These are phyloP conservation scores for Plectropomus leopardus DNA, from an alignment of 2,113 vertebrate genomes.

Conservation along the genomic window DNA sequence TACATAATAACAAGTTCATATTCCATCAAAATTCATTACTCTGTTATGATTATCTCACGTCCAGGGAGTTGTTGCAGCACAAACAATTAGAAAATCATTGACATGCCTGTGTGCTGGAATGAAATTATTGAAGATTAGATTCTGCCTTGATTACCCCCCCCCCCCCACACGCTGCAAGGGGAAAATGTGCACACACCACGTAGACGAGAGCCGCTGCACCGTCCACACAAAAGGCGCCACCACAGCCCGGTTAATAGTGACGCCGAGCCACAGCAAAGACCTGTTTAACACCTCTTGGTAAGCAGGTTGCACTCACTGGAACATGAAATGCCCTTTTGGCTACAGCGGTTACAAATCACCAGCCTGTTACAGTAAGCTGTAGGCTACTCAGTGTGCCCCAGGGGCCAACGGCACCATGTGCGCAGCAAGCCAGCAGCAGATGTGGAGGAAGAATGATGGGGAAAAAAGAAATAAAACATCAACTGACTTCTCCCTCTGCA, in stretches of 20 bases:
- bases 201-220: conserved; percentile 39
- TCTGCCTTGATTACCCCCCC: conserved; percentile 44
- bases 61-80: conserved; percentile 39
- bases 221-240: conserved; percentile 21
- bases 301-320: conserved; percentile 27
- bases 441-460: not conserved
- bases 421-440: conserved; percentile 20
- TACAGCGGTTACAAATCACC: conserved; percentile 16
- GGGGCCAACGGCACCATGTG: conserved; percentile 15
- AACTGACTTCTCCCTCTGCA: not conserved
- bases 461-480: not conserved
- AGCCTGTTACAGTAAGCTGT: conserved; percentile 37
- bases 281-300: conserved; percentile 2
- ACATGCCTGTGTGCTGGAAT: conserved; percentile 33
- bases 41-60: conserved; percentile 43
- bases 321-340: conserved; percentile 37
- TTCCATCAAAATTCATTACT: conserved; percentile 46
- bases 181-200: conserved; percentile 42
- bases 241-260: conserved; percentile 15
- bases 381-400: conserved; percentile 6
- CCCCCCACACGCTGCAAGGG: conserved; percentile 31
- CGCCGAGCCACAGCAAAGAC: not conserved
- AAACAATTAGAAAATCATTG: conserved; percentile 59
- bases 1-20: conserved; percentile 26
- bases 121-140: conserved; percentile 67